A percentile compares a stretch with the other conserved stretches of the same genome.
Evolutionary conservation across 2,888 invertebrate species (phyloP).

Genomic region (Metallyticus violacea): DNA sequence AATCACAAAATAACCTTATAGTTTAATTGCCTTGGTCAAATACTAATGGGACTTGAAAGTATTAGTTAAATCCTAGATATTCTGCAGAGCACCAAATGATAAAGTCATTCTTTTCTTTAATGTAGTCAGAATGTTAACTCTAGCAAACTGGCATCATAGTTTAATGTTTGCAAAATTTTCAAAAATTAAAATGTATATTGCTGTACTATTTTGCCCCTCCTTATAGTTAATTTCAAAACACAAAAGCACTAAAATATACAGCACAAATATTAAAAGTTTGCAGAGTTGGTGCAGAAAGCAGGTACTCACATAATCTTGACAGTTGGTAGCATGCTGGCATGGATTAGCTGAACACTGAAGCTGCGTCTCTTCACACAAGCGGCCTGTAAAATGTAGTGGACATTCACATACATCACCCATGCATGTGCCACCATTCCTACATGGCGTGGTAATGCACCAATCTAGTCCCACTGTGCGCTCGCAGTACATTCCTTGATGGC

Average conservation of each 20-base stretch:
- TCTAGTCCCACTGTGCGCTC: conserved; percentile 35
- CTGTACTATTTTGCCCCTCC: too few species aligned
- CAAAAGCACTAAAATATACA: background rate
- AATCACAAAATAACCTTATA: too few species aligned
- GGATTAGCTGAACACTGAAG: conserved; percentile 51
- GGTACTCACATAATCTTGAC: conserved; percentile 63
- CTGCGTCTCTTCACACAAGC: conserved; percentile 41
- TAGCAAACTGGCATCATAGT: too few species aligned
- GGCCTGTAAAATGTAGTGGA: conserved; percentile 48
- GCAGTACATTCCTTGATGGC: conserved; percentile 23
- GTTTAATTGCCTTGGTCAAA: too few species aligned
- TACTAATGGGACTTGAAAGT: too few species aligned
- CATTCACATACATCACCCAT: conserved; percentile 47
- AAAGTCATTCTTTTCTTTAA: too few species aligned
- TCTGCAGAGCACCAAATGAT: too few species aligned
- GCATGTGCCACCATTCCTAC: conserved; percentile 75
- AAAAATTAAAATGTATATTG: too few species aligned
- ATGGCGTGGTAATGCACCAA: conserved; percentile 45
- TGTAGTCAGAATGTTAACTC: too few species aligned
- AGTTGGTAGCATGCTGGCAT: conserved; percentile 59
- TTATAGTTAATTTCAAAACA: background rate
- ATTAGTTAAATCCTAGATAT: too few species aligned
- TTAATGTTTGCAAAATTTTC: too few species aligned
- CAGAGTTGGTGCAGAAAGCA: background rate
- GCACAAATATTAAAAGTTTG: background rate